Evolutionary conservation across 1,140 invertebrate genomes (phyloP).

Genomic region (Ylistrum balloti): DNA sequence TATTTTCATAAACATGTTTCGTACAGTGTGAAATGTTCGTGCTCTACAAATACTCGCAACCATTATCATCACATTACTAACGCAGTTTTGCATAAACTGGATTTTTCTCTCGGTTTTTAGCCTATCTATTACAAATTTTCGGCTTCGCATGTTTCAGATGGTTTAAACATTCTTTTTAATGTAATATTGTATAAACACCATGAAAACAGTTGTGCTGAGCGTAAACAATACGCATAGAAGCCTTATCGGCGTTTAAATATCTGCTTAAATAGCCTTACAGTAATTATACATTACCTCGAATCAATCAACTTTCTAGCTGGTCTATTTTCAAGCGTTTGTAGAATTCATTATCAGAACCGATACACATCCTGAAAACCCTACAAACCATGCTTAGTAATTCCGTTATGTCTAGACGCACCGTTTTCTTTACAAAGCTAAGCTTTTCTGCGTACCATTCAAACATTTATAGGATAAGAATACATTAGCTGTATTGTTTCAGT

Average conservation of each 20-base stretch:
- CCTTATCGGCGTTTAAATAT: not conserved
- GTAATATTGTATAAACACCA: too few relatives aligned
- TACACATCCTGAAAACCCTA: not conserved
- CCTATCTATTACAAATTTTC: too few relatives aligned
- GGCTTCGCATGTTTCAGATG: too few relatives aligned
- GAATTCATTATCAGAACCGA: not conserved
- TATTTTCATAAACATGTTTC: too few relatives aligned
- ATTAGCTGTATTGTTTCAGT: not conserved
- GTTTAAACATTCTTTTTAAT: too few relatives aligned
- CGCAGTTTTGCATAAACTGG: too few relatives aligned
- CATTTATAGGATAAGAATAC: not conserved
- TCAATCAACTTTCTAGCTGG: not conserved
- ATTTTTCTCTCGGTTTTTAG: too few relatives aligned
- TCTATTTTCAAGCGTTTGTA: not conserved
- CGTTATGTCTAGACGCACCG: not conserved
- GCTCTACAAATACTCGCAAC: too few relatives aligned
- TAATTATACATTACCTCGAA: not conserved
- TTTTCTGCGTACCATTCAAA: not conserved
- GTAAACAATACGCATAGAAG: not conserved
- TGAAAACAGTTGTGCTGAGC: too few relatives aligned
- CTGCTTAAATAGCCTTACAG: not conserved
- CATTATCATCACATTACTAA: too few relatives aligned
- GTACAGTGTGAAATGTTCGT: too few relatives aligned
- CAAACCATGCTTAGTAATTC: constrained; percentile 4
- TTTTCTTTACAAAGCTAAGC: not conserved